Conservation (phyloP, 2,113 vertebrate genomes). For the Pheucticus melanocephalus region DNA sequence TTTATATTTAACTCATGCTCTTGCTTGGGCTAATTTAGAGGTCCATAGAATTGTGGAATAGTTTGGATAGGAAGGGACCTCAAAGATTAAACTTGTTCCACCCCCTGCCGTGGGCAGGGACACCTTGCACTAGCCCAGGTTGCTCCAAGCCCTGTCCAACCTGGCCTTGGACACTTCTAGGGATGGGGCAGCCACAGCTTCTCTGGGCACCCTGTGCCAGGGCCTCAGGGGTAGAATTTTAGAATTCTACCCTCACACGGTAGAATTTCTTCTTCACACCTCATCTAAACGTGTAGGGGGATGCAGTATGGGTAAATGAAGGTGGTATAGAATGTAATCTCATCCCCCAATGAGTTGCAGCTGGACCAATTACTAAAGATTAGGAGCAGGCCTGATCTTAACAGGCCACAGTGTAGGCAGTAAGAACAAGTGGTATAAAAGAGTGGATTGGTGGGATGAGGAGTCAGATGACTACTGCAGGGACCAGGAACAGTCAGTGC, state of each 20-base stretch:
- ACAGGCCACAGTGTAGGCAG: too few species aligned
- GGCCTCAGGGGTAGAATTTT: too few species aligned
- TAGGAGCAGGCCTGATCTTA: too few species aligned
- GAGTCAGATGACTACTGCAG: too few species aligned
- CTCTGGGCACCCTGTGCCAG: background rate
- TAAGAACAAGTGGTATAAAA: too few species aligned
- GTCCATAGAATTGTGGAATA: background rate
- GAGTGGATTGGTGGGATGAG: too few species aligned
- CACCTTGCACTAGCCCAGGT: background rate
- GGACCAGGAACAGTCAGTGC: too few species aligned
- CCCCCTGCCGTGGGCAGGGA: background rate
- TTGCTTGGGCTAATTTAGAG: background rate
- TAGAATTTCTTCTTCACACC: background rate
- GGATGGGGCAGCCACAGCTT: background rate
- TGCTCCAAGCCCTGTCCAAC: rapidly evolving
- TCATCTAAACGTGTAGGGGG: background rate
- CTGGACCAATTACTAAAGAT: too few species aligned
- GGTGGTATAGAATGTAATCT: too few species aligned
- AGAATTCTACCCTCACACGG: rapidly evolving
- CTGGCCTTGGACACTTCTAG: background rate
- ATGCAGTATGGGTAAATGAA: too few species aligned
- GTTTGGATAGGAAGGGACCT: background rate
- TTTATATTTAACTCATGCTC: background rate
- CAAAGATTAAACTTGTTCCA: background rate
- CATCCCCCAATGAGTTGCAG: too few species aligned